Evolutionary conservation across 2,113 vertebrate genomes (phyloP).

Genomic region (Aythya baeri): DNA sequence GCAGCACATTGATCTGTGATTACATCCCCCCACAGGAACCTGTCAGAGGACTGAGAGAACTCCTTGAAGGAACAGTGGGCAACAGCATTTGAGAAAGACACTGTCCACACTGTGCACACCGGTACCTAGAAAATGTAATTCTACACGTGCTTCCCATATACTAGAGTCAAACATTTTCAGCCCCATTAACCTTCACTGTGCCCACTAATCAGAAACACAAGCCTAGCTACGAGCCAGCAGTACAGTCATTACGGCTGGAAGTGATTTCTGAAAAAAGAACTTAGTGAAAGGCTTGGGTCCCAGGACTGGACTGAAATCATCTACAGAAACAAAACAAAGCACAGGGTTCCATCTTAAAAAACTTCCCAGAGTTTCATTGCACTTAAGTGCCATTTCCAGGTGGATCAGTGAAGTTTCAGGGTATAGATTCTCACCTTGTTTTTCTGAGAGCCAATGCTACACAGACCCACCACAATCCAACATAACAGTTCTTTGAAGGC

Average conservation of each 20-base stretch:
- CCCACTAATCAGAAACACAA: background rate
- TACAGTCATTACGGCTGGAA: background rate
- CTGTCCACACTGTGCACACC: fast-evolving
- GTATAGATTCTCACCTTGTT: background rate
- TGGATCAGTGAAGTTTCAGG: background rate
- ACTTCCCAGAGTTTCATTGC: background rate
- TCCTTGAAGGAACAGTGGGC: background rate
- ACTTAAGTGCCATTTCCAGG: background rate
- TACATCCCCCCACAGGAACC: background rate
- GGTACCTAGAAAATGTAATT: background rate
- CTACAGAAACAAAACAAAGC: background rate
- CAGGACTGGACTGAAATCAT: background rate
- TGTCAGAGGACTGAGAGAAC: background rate
- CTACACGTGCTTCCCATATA: background rate
- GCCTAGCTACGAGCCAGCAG: background rate
- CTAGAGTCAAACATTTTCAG: background rate
- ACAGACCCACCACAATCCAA: background rate
- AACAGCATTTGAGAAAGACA: background rate
- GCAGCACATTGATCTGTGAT: background rate
- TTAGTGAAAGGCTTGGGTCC: background rate
- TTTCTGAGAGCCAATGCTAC: background rate
- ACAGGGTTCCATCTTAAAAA: background rate
- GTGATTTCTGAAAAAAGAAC: background rate
- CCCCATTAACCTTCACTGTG: background rate
- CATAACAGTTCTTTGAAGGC: background rate